These are phyloP conservation scores for Phenganax stokvisi DNA, from an alignment of 92 coral and sea anemone genomes.

Conservation along the genomic window DNA sequence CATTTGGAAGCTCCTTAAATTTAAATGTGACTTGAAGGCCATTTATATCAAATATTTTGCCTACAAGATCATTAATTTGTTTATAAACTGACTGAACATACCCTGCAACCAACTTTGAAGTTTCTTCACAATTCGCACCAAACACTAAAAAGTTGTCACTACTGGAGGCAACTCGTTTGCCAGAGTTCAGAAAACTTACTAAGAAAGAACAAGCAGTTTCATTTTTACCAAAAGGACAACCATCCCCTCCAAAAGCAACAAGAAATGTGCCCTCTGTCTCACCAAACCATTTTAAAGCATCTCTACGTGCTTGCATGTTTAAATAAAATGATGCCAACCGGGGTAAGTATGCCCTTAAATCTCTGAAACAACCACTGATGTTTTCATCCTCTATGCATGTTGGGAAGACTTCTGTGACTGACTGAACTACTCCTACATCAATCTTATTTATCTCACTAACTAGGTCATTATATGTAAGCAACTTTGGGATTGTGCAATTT, in stretches of 20 bases:
- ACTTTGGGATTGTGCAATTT: conserved; percentile 58
- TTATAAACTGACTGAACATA: conserved; percentile 48
- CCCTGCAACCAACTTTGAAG: conserved; percentile 46
- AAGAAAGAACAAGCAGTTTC: conserved; percentile 63
- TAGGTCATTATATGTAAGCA: conserved; percentile 56
- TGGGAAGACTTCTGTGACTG: conserved; percentile 45
- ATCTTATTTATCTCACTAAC: conserved; percentile 50
- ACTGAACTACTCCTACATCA: conserved; percentile 50
- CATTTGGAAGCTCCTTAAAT: conserved; percentile 18
- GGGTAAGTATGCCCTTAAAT: conserved; percentile 52
- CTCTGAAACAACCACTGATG: conserved; percentile 53
- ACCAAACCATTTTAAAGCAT: conserved; percentile 69
- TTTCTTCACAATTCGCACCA: conserved; percentile 66
- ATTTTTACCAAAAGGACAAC: conserved; percentile 64
- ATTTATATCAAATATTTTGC: conserved; percentile 44
- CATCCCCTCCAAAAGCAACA: conserved; percentile 70
- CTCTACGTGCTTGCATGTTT: conserved; percentile 45
- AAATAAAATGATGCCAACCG: conserved; percentile 49
- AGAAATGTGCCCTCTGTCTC: conserved; percentile 59
- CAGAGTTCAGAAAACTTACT: conserved; percentile 54
- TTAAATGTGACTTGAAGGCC: conserved; percentile 46
- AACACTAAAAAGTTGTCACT: conserved; percentile 57
- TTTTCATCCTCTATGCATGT: conserved; percentile 46
- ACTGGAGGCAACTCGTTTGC: conserved; percentile 62
- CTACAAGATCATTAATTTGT: conserved; percentile 39